phyloP scores from a whole-genome alignment of 2,113 vertebrate genomes.

The Dermatemys mawii region DNA sequence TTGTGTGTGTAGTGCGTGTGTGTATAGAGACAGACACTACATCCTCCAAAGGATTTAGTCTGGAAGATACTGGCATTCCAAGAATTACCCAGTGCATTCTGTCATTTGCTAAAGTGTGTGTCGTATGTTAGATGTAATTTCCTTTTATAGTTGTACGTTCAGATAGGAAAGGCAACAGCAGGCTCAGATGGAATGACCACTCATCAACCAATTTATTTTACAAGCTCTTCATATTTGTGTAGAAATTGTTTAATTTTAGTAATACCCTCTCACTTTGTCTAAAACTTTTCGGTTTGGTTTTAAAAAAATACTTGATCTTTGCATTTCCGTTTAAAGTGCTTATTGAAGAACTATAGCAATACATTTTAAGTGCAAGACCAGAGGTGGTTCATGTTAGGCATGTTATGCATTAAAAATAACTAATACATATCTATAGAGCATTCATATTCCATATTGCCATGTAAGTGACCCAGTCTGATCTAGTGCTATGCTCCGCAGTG shows the following conservation, averaged over 20 bases:
- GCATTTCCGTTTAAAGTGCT: background rate
- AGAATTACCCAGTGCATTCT: fast-evolving
- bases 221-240: background rate
- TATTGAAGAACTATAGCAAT: background rate
- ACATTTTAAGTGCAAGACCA: background rate
- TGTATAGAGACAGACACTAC: background rate
- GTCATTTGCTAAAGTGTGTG: background rate
- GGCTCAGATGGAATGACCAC: background rate
- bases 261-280: background rate
- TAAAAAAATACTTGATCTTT: background rate
- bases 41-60: background rate
- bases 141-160: background rate
- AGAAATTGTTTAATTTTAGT: slow-evolving; percentile 58
- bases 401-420: slow-evolving; percentile 5
- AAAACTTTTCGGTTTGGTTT: background rate
- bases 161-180: background rate
- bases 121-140: background rate
- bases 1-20: background rate
- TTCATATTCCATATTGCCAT: background rate
- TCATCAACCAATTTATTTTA: slow-evolving; percentile 52
- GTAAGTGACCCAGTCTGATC: background rate
- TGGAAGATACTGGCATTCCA: background rate
- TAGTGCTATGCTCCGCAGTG: background rate
- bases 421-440: background rate
- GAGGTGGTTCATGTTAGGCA: background rate